Evolutionary conservation across 2,888 invertebrate species (phyloP), one percentile per base, ranked within the genome.

Genomic region (Pollenia labialis): DNA sequence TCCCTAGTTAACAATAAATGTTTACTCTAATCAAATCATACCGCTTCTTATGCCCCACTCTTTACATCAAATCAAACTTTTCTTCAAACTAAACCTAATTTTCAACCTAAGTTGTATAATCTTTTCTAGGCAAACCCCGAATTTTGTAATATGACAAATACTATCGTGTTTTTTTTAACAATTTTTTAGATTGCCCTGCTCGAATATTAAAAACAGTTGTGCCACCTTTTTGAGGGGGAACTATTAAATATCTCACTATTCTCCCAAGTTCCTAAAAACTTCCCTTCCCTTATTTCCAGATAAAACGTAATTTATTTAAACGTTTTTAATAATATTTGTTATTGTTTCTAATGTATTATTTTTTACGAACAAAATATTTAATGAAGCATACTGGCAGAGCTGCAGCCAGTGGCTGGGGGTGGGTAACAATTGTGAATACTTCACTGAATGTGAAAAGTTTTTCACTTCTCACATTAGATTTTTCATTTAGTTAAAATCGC

Each of bases 401-500:
- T 18, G 16, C 46, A 72, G 18, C 4, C 16, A 8, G 48, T 1
- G 10, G 50, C 64, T 16, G 58, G 44, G 42, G 8, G 12, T 18
- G 23, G 32, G 18, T 1, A 14, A 14, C 48, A 74, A 48, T 74
- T 74, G 48, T 81, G 66, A 66, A 66, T 74, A 66, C 76, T 83
- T 64, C 48, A 48, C 71, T 71, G 48, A 81, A 81, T 83, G 54
- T 48, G 62, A 76, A 72, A 81, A 81, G 60, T 81, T 85, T 69
- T 48, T 64, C 44, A 64, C 42, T 64, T 48, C 64, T 62, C 50
- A 81, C 64, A 81, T 81, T 76, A 50, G 72, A 81, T 81, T 85
- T 32, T 85, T 81, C 62, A 62, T 83, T 81, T 46, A 85, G 58
- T 81, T 81, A 64, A 85, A 85, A 81, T 81, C 81, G 46, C 60